These are phyloP conservation scores for Hyperopisus bebe DNA, from an alignment of 2,113 vertebrate genomes.

Conservation along the genomic window DNA sequence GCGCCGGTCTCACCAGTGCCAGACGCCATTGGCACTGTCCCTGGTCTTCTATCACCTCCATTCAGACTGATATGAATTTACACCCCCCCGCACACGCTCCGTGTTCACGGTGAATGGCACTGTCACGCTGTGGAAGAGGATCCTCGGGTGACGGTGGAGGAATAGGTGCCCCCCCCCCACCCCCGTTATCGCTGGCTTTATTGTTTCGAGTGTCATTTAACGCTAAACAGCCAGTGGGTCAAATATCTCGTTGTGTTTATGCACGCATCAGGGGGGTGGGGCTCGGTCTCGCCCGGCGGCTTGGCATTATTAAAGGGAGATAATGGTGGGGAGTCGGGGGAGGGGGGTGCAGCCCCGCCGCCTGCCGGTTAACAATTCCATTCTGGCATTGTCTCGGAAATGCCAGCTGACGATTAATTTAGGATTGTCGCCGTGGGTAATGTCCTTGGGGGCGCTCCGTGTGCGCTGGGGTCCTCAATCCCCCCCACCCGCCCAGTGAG, in stretches of 20 bases:
- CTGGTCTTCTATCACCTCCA: background rate
- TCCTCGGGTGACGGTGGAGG: background rate
- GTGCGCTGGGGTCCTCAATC: background rate
- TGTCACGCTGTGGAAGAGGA: background rate
- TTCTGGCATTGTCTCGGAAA: constrained; percentile 5
- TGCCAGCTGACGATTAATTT: constrained; percentile 14
- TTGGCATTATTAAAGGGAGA: constrained; percentile 8
- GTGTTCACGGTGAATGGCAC: background rate
- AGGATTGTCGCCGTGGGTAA: background rate
- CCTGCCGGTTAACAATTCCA: background rate
- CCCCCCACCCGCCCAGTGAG: background rate
- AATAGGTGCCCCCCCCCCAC: background rate
- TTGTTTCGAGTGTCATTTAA: constrained; percentile 9
- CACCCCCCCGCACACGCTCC: background rate
- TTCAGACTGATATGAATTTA: background rate
- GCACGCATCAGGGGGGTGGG: background rate
- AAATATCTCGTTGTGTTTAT: constrained; percentile 1
- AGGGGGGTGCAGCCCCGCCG: background rate
- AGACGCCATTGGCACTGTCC: background rate
- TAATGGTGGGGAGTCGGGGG: background rate
- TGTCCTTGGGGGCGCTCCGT: background rate
- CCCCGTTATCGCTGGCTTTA: background rate
- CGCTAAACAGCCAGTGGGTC: constrained; percentile 4
- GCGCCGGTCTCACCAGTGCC: background rate
- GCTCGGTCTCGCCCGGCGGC: background rate